A percentile compares a stretch with the other conserved stretches of the same genome.
phyloP scores from a whole-genome alignment of 2,113 vertebrate species.

The Pavo muticus region DNA sequence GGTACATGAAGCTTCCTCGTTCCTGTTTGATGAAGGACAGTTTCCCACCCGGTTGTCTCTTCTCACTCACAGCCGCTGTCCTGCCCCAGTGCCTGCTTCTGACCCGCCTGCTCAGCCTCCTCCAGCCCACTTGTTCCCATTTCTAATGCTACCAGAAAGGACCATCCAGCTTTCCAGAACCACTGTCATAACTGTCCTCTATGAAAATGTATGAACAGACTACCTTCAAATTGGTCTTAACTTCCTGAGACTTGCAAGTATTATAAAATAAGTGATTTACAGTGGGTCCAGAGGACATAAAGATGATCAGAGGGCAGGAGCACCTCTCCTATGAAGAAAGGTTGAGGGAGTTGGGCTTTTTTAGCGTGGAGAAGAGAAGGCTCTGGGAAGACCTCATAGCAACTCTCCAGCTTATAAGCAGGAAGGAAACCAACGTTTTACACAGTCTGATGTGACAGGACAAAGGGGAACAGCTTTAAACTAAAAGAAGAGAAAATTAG shows the following conservation, averaged over 20 bases:
- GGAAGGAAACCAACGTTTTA: no score
- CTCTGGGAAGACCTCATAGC: no score
- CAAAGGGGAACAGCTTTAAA: no score
- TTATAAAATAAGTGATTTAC: background rate
- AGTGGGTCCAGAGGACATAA: no score
- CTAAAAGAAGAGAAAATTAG: no score
- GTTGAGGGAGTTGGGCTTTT: no score
- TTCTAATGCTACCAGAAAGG: accelerated
- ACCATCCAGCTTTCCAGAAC: background rate
- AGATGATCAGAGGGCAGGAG: no score
- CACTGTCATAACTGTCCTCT: background rate
- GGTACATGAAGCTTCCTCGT: accelerated
- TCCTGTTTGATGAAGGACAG: accelerated
- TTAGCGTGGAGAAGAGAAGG: no score
- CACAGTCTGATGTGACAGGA: no score
- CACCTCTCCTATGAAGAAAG: no score
- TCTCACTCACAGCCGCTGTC: background rate
- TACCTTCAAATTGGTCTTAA: background rate
- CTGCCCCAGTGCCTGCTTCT: background rate
- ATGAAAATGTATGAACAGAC: background rate
- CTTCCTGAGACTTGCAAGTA: background rate
- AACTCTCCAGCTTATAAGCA: no score
- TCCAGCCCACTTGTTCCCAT: background rate
- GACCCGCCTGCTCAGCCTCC: background rate
- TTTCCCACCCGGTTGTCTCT: background rate